Evolutionary conservation across 1,140 invertebrate species (phyloP).

Genomic region (Venturia canescens): DNA sequence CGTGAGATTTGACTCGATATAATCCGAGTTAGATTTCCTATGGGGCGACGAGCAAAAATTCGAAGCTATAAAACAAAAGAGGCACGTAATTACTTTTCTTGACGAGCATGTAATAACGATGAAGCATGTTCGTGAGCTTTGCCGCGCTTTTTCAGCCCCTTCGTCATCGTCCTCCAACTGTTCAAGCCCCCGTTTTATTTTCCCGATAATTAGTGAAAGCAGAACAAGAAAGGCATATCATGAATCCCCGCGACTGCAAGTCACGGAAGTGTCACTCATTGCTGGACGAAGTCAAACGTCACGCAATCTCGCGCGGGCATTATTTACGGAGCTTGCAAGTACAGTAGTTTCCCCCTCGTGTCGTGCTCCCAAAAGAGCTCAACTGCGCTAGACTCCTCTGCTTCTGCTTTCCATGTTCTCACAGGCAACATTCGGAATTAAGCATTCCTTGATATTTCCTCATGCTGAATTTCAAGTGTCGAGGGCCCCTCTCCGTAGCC

Average conservation of each 20-base stretch:
- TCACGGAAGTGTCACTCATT: slow-evolving; percentile 41
- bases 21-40: no score
- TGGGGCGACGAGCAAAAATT: no score
- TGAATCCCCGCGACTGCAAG: slow-evolving; percentile 25
- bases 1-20: no score
- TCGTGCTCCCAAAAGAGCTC: background rate
- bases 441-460: no score
- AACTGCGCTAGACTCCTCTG: background rate
- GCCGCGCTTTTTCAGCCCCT: no score
- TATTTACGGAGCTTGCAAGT: background rate
- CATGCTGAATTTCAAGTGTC: background rate
- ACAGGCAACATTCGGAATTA: background rate
- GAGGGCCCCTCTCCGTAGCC: background rate
- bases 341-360: background rate
- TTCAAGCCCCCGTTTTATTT: background rate
- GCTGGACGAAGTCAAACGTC: slow-evolving; percentile 11
- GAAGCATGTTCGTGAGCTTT: slow-evolving; percentile 11
- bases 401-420: background rate
- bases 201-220: slow-evolving; percentile 23
- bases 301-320: slow-evolving; percentile 2
- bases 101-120: slow-evolving; percentile 3
- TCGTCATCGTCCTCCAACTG: background rate
- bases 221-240: slow-evolving; percentile 21
- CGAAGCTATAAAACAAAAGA: background rate
- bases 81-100: background rate